Percentiles rank a stretch among this genome's conserved stretches.
Evolutionary conservation across 1,140 invertebrate species (phyloP).

Genomic region (Popillia japonica): DNA sequence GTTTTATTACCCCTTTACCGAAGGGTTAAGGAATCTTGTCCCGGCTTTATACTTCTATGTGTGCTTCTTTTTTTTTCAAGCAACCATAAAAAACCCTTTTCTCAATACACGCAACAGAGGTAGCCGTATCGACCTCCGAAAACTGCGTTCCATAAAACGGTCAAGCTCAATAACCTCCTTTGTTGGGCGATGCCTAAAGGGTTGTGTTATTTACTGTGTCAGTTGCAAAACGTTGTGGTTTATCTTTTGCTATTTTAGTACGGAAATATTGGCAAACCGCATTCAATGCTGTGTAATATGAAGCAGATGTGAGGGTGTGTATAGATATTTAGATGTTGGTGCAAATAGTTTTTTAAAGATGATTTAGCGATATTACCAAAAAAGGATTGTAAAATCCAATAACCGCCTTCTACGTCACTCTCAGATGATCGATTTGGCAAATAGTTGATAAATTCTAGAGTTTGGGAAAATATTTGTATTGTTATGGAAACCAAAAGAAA

Average conservation of each 20-base stretch:
- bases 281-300: background rate
- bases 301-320: background rate
- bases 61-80: background rate
- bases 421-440: too few relatives aligned
- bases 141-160: slow-evolving; percentile 20
- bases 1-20: slow-evolving; percentile 27
- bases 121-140: background rate
- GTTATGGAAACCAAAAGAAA: too few relatives aligned
- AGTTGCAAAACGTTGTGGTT: slow-evolving; percentile 27
- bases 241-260: slow-evolving; percentile 23
- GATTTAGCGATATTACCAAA: too few relatives aligned
- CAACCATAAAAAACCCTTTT: slow-evolving; percentile 32
- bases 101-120: background rate
- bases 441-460: too few relatives aligned
- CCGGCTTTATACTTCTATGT: background rate
- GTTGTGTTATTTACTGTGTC: slow-evolving; percentile 11
- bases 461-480: too few relatives aligned
- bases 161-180: background rate
- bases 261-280: slow-evolving; percentile 22
- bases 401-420: too few relatives aligned
- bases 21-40: slow-evolving; percentile 4
- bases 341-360: too few relatives aligned
- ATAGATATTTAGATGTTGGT: too few relatives aligned
- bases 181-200: background rate
- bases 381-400: too few relatives aligned